These are phyloP conservation scores for Neopipo cinnamomea DNA, from an alignment of 2,113 vertebrate species.

Conservation along the genomic window DNA sequence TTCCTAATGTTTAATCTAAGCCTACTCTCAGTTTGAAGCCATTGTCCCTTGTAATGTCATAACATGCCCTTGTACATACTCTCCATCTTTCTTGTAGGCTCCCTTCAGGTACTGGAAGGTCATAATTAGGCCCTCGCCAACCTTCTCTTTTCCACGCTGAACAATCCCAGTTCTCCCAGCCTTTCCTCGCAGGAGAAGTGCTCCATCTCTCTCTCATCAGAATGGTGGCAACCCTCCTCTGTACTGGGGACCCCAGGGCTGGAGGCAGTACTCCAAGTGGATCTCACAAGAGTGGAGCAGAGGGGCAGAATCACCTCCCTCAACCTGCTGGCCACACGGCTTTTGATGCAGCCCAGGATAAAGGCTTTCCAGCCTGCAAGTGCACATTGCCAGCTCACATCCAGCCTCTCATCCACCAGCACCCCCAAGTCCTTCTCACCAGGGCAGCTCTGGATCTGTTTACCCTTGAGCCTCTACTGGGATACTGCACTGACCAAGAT, in stretches of 20 bases:
- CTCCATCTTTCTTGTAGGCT: neutral
- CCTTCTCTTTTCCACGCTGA: neutral
- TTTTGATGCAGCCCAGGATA: neutral
- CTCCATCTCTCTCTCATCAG: neutral
- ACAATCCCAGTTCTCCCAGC: neutral
- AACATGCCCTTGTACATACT: neutral
- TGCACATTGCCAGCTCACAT: neutral
- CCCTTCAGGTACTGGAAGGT: neutral
- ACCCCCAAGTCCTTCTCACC: neutral
- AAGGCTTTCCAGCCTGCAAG: neutral
- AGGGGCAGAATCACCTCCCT: neutral
- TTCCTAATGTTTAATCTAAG: neutral
- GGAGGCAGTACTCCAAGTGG: neutral
- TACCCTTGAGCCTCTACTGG: neutral
- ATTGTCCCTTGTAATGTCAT: neutral
- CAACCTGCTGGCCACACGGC: neutral
- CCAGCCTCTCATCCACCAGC: neutral
- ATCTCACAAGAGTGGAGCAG: neutral
- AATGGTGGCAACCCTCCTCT: neutral
- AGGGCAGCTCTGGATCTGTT: neutral
- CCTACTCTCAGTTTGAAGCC: neutral
- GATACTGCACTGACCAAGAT: no score
- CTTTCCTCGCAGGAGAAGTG: neutral
- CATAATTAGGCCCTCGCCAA: neutral
- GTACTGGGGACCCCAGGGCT: neutral